Evolutionary conservation across 2,113 vertebrate species (phyloP).

Genomic region (Microtus pennsylvanicus): DNA sequence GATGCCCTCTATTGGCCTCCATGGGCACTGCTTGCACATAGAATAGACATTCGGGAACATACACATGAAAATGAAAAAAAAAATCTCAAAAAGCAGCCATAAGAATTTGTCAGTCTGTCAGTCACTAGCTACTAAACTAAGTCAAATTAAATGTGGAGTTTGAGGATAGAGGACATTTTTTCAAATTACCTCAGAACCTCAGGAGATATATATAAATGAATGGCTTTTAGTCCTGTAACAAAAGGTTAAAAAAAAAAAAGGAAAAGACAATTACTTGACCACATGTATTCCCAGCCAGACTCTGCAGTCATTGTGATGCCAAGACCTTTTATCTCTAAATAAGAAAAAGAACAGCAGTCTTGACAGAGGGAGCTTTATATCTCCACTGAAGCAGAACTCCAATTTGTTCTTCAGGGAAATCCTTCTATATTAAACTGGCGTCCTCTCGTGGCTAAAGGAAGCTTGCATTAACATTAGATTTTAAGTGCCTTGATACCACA

Average conservation of each 20-base stretch:
- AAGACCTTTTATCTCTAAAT: neutral
- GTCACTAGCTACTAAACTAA: neutral
- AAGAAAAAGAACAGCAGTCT: constrained; percentile 6
- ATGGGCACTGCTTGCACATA: neutral
- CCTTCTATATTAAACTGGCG: neutral
- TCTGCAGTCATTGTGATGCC: neutral
- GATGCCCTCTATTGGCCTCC: neutral
- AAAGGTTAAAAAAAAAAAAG: neutral
- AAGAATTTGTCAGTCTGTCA: neutral
- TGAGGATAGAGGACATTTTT: neutral
- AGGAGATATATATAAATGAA: neutral
- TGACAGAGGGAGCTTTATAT: neutral
- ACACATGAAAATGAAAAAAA: neutral
- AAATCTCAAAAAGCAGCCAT: neutral
- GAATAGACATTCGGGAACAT: neutral
- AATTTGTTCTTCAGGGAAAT: neutral
- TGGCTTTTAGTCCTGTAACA: neutral
- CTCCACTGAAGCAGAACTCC: neutral
- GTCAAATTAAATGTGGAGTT: constrained; percentile 33
- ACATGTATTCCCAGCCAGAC: neutral
- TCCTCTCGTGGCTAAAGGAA: neutral
- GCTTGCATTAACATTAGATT: neutral
- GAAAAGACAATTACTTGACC: neutral
- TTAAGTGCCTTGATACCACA: neutral
- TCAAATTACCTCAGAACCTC: neutral